Evolutionary conservation across 2,888 invertebrate genomes (phyloP).

Genomic region (Phyllotreta striolata): DNA sequence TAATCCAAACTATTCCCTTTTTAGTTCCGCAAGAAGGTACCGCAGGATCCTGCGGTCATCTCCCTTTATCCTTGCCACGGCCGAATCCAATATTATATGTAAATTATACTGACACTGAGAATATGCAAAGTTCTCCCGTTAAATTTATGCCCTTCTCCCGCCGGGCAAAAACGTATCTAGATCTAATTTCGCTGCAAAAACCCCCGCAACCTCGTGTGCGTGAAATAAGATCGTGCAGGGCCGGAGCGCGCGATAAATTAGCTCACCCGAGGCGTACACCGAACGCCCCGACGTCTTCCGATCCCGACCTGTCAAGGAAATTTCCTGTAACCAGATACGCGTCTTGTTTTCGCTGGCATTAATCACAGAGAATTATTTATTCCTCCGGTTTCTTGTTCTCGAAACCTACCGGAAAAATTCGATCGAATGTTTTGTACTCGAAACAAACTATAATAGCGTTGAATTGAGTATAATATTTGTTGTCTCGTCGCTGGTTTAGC

Average conservation of each 20-base stretch:
- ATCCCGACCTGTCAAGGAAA: constrained; percentile 32
- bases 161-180: constrained; percentile 26
- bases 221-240: constrained; percentile 4
- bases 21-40: constrained; percentile 9
- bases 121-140: constrained; percentile 33
- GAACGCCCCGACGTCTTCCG: neutral
- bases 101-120: constrained; percentile 37
- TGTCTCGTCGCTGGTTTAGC: too few species aligned
- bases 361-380: constrained; percentile 47
- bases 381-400: constrained; percentile 43
- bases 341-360: constrained; percentile 47
- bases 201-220: constrained; percentile 7
- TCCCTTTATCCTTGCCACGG: constrained; percentile 13
- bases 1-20: constrained; percentile 4
- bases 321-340: constrained; percentile 46
- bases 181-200: constrained; percentile 7
- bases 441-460: too few species aligned
- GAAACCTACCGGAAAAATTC: constrained; percentile 30
- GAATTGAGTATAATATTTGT: too few species aligned
- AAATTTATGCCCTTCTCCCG: constrained; percentile 20
- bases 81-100: constrained; percentile 26
- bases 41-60: constrained; percentile 23
- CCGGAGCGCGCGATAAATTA: neutral
- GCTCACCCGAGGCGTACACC: neutral
- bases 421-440: too few species aligned